phyloP scores from a whole-genome alignment of 2,888 invertebrate genomes.

The Diarsia brunnea region DNA sequence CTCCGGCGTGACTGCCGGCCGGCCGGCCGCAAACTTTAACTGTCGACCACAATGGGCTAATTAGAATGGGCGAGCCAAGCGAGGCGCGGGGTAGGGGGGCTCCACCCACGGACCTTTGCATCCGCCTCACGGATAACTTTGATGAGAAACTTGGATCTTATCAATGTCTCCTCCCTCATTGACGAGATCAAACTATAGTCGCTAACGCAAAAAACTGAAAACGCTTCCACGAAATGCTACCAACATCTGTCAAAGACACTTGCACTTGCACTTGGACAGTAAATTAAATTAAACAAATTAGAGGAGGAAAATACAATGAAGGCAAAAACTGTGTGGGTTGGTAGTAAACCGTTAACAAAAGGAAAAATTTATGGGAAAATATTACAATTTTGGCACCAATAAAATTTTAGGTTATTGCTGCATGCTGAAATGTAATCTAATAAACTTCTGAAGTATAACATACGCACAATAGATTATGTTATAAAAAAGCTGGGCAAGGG shows the following conservation, averaged over 20 bases:
- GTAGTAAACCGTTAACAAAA: constrained; percentile 20
- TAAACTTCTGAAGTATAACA: constrained; percentile 51
- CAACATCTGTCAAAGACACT: neutral
- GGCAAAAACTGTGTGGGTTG: constrained; percentile 3
- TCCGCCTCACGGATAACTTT: constrained; percentile 86
- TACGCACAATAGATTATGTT: constrained; percentile 58
- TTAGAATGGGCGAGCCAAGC: constrained; percentile 88
- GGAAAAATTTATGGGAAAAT: constrained; percentile 24
- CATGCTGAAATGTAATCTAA: constrained; percentile 40
- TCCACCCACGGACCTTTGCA: constrained; percentile 89
- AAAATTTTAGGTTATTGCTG: constrained; percentile 19
- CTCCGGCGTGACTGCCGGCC: constrained; percentile 87
- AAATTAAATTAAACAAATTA: neutral
- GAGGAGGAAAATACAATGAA: constrained; percentile 14
- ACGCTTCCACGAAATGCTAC: neutral
- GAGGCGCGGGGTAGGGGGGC: constrained; percentile 81
- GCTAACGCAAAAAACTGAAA: neutral
- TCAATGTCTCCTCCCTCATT: constrained; percentile 71
- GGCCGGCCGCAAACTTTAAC: constrained; percentile 86
- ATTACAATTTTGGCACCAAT: neutral
- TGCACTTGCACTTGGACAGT: neutral
- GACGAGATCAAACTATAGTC: constrained; percentile 53
- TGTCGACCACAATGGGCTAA: constrained; percentile 89
- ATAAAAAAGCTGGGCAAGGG: constrained; percentile 73
- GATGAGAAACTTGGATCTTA: constrained; percentile 82